phyloP scores from a whole-genome alignment of 1,140 invertebrate species.

The Pseudobourletiella spinata region DNA sequence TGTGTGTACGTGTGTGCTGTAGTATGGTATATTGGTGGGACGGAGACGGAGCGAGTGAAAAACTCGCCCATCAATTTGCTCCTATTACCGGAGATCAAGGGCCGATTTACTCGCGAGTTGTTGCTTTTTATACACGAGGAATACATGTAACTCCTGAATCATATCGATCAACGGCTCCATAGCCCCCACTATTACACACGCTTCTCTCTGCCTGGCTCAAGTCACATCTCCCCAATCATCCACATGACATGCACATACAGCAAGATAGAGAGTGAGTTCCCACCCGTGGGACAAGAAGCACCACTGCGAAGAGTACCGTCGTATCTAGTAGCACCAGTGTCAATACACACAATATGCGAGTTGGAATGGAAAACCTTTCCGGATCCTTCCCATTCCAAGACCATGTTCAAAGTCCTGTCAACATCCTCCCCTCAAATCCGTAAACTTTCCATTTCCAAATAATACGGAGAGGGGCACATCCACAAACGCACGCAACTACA shows the following conservation, averaged over 20 bases:
- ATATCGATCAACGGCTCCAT: not conserved
- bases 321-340: too few relatives aligned
- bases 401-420: not conserved
- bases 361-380: conserved; percentile 3
- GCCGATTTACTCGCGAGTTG: not conserved
- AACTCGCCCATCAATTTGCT: conserved; percentile 11
- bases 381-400: not conserved
- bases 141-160: not conserved
- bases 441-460: not conserved
- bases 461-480: too few relatives aligned
- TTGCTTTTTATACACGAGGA: not conserved
- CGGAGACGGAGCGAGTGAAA: too few relatives aligned
- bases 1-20: too few relatives aligned
- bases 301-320: too few relatives aligned
- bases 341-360: too few relatives aligned
- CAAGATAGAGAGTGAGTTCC: too few relatives aligned
- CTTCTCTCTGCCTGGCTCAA: not conserved
- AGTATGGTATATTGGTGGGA: too few relatives aligned
- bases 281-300: too few relatives aligned
- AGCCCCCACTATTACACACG: not conserved
- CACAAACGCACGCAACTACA: too few relatives aligned
- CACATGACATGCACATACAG: not conserved
- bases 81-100: conserved; percentile 15
- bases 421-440: conserved; percentile 1
- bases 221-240: not conserved